Conservation (phyloP, 2,888 invertebrate genomes). For the Sminthurides aquaticus region DNA sequence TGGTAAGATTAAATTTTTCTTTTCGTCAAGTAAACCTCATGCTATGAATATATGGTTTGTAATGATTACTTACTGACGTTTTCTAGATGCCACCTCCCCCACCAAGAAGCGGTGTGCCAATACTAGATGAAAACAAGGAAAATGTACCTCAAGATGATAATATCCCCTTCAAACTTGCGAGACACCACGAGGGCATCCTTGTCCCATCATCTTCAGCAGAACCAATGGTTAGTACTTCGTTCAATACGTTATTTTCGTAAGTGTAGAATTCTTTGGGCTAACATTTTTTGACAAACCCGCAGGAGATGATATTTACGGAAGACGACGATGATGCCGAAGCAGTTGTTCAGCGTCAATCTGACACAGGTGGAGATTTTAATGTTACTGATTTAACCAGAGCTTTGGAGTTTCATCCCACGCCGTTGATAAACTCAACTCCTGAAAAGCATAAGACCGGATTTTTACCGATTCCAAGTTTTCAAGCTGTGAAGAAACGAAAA, state of each 20-base stretch:
- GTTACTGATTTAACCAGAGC: slow-evolving; percentile 34
- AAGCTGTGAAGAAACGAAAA: background rate
- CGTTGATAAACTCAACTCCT: slow-evolving; percentile 36
- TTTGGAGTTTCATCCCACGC: slow-evolving; percentile 25
- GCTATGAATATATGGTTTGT: too few species aligned
- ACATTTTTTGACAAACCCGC: too few species aligned
- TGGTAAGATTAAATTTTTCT: too few species aligned
- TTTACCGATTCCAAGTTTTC: background rate
- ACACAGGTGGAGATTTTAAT: slow-evolving; percentile 29
- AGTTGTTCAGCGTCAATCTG: slow-evolving; percentile 19
- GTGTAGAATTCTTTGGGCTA: too few species aligned
- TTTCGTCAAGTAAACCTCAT: too few species aligned
- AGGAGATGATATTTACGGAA: slow-evolving; percentile 16
- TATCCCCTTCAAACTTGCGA: background rate
- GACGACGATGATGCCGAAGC: slow-evolving; percentile 20
- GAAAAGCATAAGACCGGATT: slow-evolving; percentile 16
- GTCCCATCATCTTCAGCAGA: slow-evolving; percentile 9
- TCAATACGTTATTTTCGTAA: too few species aligned
- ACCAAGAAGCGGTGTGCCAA: too few species aligned
- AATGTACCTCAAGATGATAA: background rate
- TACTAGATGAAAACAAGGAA: slow-evolving; percentile 18
- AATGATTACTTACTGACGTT: too few species aligned
- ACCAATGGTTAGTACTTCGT: slow-evolving; percentile 11
- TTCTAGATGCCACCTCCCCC: too few species aligned
- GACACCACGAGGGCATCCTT: slow-evolving; percentile 8